phyloP scores from a whole-genome alignment of 2,888 invertebrate genomes.

The Vannuccia rotundouncinata region DNA sequence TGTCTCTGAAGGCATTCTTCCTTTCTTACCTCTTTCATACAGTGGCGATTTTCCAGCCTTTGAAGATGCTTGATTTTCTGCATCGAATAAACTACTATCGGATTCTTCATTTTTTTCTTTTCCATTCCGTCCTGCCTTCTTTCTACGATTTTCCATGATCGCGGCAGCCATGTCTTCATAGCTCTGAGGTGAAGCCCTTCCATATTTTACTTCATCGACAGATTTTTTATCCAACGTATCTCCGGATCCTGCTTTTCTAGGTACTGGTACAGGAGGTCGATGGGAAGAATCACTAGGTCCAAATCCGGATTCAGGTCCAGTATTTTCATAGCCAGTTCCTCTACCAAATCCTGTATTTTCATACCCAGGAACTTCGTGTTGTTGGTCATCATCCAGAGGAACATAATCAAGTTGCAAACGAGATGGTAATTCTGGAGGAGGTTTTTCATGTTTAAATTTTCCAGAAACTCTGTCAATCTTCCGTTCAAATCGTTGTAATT shows the following conservation, averaged over 20 bases:
- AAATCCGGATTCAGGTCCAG: background rate
- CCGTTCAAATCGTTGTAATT: background rate
- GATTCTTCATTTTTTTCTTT: background rate
- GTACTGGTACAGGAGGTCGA: background rate
- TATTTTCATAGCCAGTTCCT: background rate
- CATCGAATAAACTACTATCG: background rate
- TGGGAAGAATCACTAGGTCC: background rate
- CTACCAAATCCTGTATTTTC: background rate
- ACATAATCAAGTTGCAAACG: background rate
- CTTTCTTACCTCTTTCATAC: background rate
- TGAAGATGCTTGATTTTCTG: background rate
- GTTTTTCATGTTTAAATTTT: background rate
- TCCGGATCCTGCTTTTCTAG: background rate
- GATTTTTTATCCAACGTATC: background rate
- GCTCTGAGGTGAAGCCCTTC: background rate
- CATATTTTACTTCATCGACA: background rate
- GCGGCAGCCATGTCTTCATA: constrained; percentile 14
- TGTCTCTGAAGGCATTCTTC: background rate
- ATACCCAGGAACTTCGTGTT: background rate
- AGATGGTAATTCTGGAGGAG: background rate
- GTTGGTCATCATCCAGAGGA: background rate
- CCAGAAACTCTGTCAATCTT: constrained; percentile 3
- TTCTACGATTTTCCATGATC: background rate
- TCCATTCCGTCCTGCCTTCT: background rate
- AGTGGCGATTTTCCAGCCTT: background rate